phyloP scores from a whole-genome alignment of 1,140 invertebrate species.

The Megalonaias nervosa region DNA sequence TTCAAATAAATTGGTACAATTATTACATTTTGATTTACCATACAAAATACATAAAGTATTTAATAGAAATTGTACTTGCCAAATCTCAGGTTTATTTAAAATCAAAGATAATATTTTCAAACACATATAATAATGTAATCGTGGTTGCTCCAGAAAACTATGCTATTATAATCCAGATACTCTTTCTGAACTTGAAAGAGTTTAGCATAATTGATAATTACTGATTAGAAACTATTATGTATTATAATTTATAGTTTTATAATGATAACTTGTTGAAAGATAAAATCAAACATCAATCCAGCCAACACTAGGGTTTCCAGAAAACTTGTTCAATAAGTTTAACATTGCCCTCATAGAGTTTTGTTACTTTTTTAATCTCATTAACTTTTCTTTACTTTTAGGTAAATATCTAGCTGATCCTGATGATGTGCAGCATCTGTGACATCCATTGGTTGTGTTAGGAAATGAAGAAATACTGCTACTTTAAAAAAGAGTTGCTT shows the following conservation, averaged over 20 bases:
- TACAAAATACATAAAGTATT: no score
- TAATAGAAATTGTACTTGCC: no score
- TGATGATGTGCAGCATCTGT: slow-evolving; percentile 10
- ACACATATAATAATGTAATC: no score
- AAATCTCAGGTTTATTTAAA: no score
- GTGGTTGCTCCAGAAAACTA: no score
- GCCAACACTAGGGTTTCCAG: neutral
- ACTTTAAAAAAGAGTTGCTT: no score
- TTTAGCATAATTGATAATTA: neutral
- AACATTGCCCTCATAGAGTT: neutral
- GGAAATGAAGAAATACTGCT: no score
- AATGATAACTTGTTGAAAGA: neutral
- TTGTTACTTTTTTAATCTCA: neutral
- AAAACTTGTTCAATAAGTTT: neutral
- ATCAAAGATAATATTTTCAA: no score
- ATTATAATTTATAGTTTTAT: neutral
- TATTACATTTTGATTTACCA: no score
- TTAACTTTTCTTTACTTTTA: slow-evolving; percentile 13
- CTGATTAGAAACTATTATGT: neutral
- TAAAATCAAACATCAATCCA: neutral
- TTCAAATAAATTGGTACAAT: no score
- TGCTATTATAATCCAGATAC: no score
- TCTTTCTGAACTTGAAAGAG: neutral
- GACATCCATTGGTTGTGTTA: no score
- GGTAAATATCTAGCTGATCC: slow-evolving; percentile 34